A percentile compares a stretch with the other conserved stretches of the same genome.
Conservation (phyloP, 2,888 invertebrate species). For the Fragum whitleyi region DNA sequence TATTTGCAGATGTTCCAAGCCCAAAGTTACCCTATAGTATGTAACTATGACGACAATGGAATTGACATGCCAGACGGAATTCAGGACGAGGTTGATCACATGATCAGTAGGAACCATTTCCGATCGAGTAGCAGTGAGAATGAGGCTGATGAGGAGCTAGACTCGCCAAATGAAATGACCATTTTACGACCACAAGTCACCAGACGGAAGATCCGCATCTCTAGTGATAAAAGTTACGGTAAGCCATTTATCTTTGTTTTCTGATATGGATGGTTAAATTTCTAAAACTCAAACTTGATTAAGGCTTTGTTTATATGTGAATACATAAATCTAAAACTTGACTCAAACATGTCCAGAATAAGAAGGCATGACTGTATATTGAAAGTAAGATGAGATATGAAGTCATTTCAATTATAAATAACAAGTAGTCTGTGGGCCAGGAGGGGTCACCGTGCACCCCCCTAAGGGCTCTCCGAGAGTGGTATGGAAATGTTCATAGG, state of each 20-base stretch:
- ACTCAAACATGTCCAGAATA: too few species aligned
- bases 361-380: too few species aligned
- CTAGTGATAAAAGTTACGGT: conserved; percentile 83
- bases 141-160: conserved; percentile 84
- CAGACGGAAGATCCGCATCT: conserved; percentile 73
- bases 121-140: conserved; percentile 83
- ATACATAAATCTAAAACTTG: too few species aligned
- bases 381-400: too few species aligned
- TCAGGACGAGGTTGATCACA: conserved; percentile 81
- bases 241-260: conserved; percentile 43
- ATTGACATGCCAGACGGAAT: conserved; percentile 80
- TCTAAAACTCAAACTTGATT: background rate
- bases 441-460: too few species aligned
- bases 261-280: background rate
- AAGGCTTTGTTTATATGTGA: too few species aligned
- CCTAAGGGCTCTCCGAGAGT: too few species aligned
- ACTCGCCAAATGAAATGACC: conserved; percentile 83
- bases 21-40: conserved; percentile 82
- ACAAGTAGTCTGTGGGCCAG: too few species aligned
- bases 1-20: conserved; percentile 77
- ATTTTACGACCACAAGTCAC: conserved; percentile 80
- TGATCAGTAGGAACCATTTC: conserved; percentile 76
- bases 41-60: conserved; percentile 80
- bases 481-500: too few species aligned
- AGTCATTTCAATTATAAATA: too few species aligned